Base-by-base conservation (phyloP, 2,888 invertebrate genomes). In the Chloroclysta siterata region DNA sequence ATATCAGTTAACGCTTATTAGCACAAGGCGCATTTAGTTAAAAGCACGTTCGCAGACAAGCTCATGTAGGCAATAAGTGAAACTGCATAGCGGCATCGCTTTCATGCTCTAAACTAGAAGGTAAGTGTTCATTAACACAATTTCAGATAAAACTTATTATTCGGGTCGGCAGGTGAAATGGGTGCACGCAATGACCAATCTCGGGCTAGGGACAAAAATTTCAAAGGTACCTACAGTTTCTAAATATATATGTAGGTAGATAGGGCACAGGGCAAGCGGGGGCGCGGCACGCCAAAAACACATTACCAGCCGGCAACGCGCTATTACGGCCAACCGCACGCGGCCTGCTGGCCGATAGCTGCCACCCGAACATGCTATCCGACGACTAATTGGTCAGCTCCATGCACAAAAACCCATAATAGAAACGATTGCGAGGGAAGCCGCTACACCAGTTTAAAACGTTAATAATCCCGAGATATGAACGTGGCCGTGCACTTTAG, bases 271-370 rank as follows among this genome's bases (percentile, higher is more conserved):
- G 51, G 60, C 74, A 82, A 83, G 74, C 70, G 79, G 78, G 83
- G 85, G 87, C 84, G 85, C 87, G 87, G 87, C 91, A 90, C 90
- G 91, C 89, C 87, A 90, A 87, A 87, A 89, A 88, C 87, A 86
- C 89, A 90, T 90, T 91, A 90, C 82, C 78, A 80, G 77, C 86
- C 83, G 79, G 83, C 85, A 81, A 87, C 85, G 85, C 82, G 87
- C 88, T 86, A 88, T 90, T 88, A 89, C 83, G 89, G 90, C 81
- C 84, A 84, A 90, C 91, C 91, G 80, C 90, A 89, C 83, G 89
- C 88, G 84, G 80, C 82, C 82, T 81, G 82, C 76, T 75, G 71
- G 79, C 83, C 87, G 85, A 86, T 87, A 85, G 85, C 84, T 82
- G 85, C 86, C 86, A 82, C 85, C 84, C 84, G 80, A 85, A 89